Evolutionary conservation across 2,113 vertebrate species (phyloP), one percentile per base, ranked within the genome.

Genomic region (Oophaga pumilio): DNA sequence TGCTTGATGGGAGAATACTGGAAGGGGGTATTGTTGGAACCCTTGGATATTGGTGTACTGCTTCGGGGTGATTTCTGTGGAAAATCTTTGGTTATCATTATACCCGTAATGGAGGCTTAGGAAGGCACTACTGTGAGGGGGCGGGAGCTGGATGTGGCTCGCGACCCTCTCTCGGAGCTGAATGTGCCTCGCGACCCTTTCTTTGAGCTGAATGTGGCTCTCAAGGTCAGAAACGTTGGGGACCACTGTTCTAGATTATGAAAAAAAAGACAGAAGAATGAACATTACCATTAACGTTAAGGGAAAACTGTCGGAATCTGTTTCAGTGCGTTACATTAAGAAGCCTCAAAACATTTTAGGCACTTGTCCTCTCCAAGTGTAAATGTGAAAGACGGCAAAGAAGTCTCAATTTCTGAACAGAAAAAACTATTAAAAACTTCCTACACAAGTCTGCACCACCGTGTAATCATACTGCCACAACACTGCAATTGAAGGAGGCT

Each of bases 391-490:
- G 68, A 71, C 33, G 0, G 50, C 10, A 26, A 26, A 26, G 14
- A 57, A 78, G 14, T 57, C 53, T 56, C 77, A 28, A 79, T 59
- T 7, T 57, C 77, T 8, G 9, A 11, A 14, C 20, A 28, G 71
- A 9, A 59, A 78, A 76, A 78, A 28, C 52, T 57, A 78, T 57
- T 57, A 78, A 57, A 24, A 78, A 78, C n/a, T 78, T 18, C 26
- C 11, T 18, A 9, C 7, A 22, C n/a, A 57, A 52, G 53, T 24
- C 52, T 15, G 43, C 13, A 6, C 56, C 26, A 57, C 22, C 77
- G 18, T 79, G 24, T 79, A 79, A 59, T 79, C 77, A 79, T 59
- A 28, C 17, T 79, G 77, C 77, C 24, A 79, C 53, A 79, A 79
- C 4, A 18, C n/a, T 59, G 20, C n/a, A 15, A 59, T 57, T 79